A percentile compares a stretch with the other conserved stretches of the same genome.
Conservation (phyloP, 2,797 vertebrate genomes). For the Mergus octosetaceus region DNA sequence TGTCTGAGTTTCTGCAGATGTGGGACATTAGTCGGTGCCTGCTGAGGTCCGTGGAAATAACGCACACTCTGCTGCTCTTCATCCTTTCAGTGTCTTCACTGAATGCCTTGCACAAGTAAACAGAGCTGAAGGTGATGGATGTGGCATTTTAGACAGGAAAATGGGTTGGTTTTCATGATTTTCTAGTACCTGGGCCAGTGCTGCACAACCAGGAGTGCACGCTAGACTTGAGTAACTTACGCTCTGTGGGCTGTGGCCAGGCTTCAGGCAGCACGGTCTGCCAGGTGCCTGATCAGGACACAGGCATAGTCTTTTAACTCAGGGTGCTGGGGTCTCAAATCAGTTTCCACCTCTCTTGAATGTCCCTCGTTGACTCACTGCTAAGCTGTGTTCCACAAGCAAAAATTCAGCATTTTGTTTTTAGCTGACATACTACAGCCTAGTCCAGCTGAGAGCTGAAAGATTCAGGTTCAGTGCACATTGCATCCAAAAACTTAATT, state of each 20-base stretch:
- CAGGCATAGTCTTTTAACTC: not conserved
- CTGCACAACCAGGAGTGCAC: not conserved
- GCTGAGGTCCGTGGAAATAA: slow-evolving; percentile 3
- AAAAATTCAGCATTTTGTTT: not conserved
- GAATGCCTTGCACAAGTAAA: not conserved
- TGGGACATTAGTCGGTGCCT: not conserved
- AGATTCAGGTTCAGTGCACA: not conserved
- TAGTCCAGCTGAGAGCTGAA: not conserved
- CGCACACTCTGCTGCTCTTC: not conserved
- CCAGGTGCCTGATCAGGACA: not conserved
- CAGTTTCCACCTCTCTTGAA: not conserved
- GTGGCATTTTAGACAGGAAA: not conserved
- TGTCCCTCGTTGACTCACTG: not conserved
- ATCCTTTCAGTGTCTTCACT: not conserved
- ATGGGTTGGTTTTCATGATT: not conserved
- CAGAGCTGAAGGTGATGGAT: slow-evolving; percentile 9
- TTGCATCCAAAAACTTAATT: not conserved
- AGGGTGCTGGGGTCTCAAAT: accelerated
- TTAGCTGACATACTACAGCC: not conserved
- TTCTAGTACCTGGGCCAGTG: not conserved
- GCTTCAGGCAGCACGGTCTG: accelerated
- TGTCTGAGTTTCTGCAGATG: not conserved
- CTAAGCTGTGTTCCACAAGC: not conserved
- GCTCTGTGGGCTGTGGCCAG: not conserved
- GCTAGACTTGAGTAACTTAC: accelerated